Evolutionary conservation across 2,797 vertebrate species (phyloP).

Genomic region (Pseudochromis fuscus): DNA sequence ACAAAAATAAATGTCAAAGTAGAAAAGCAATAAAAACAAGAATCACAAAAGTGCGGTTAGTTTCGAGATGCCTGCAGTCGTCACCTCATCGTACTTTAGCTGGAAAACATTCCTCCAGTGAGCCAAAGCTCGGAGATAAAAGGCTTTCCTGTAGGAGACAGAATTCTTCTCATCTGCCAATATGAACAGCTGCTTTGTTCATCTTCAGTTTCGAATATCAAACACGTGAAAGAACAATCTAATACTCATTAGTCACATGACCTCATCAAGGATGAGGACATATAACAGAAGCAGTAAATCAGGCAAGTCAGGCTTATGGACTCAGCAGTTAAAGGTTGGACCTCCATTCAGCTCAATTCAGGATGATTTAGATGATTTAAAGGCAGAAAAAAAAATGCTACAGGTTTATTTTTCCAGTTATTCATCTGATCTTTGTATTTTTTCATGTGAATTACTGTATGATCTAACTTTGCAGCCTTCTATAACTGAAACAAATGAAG

Average conservation of each 20-base stretch:
- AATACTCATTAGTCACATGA: conserved; percentile 43
- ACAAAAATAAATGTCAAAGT: conserved; percentile 29
- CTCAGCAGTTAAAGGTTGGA: background rate
- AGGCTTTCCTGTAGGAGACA: conserved; percentile 40
- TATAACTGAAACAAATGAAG: too few species aligned
- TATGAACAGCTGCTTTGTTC: conserved; percentile 54
- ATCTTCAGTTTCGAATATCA: conserved; percentile 55
- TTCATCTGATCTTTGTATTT: too few species aligned
- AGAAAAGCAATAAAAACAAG: conserved; percentile 55
- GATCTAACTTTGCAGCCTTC: too few species aligned
- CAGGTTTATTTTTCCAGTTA: too few species aligned
- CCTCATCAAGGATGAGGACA: conserved; percentile 6
- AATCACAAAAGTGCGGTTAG: conserved; percentile 23
- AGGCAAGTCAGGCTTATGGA: background rate
- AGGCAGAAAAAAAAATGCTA: background rate
- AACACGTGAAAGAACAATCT: conserved; percentile 32
- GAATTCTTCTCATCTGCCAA: conserved; percentile 40
- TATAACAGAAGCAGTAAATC: background rate
- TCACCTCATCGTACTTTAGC: conserved; percentile 22
- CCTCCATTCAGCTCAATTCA: background rate
- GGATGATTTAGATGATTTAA: conserved; percentile 3
- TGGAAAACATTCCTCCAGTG: conserved; percentile 53
- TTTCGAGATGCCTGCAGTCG: conserved; percentile 13
- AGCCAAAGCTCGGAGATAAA: conserved; percentile 45
- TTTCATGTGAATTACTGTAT: too few species aligned